Evolutionary conservation across 2,113 vertebrate species (phyloP).

Genomic region (Ctenodactylus gundi): DNA sequence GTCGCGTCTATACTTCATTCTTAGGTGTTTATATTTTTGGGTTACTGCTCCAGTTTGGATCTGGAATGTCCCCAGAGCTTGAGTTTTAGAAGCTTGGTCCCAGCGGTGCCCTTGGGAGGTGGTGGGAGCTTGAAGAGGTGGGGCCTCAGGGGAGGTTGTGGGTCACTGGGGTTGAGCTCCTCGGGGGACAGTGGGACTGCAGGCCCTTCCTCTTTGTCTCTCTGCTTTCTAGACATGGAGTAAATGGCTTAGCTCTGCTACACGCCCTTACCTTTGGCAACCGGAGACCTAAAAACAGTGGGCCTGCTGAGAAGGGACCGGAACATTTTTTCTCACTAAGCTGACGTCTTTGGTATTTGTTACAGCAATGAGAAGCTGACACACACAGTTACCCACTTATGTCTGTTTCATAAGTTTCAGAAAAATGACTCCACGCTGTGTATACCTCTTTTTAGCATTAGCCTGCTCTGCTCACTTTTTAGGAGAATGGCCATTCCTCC

Average conservation of each 20-base stretch:
- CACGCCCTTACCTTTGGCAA: not conserved
- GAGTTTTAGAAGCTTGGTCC: not conserved
- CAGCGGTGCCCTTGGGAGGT: not conserved
- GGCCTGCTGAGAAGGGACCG: not conserved
- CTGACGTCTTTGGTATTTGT: not conserved
- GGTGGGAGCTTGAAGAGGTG: not conserved
- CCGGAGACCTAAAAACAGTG: not conserved
- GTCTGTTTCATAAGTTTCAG: too few relatives aligned
- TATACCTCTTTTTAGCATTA: not conserved
- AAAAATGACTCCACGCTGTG: not conserved
- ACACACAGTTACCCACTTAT: not conserved
- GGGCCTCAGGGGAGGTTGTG: not conserved
- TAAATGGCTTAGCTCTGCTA: not conserved
- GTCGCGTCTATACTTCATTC: not conserved
- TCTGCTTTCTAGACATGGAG: not conserved
- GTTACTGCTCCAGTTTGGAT: not conserved
- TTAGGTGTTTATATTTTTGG: not conserved
- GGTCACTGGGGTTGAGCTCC: too few relatives aligned
- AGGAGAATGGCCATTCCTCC: not conserved
- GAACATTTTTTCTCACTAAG: not conserved
- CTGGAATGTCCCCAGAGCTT: not conserved
- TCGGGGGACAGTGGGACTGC: not conserved
- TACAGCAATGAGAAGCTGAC: not conserved
- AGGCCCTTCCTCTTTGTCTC: not conserved
- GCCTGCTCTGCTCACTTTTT: not conserved